A percentile compares a stretch with the other conserved stretches of the same genome.
phyloP scores from a whole-genome alignment of 2,888 invertebrate genomes.

The Mantis religiosa region DNA sequence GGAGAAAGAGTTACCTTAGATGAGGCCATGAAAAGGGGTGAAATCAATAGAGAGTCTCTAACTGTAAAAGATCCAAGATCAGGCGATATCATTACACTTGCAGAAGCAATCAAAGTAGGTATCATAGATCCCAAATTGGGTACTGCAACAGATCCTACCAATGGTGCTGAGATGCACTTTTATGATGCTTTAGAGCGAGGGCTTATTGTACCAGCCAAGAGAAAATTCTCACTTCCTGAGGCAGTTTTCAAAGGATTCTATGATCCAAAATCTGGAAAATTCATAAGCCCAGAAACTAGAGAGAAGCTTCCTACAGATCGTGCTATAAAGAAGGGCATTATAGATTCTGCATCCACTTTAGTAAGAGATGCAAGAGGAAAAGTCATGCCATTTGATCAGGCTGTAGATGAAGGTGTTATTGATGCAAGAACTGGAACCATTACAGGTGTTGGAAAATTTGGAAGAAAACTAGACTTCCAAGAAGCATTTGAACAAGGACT shows the following conservation, averaged over 20 bases:
- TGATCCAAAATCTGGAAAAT: conserved; percentile 77
- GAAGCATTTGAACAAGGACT: conserved; percentile 83
- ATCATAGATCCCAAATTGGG: conserved; percentile 77
- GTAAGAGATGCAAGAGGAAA: conserved; percentile 74
- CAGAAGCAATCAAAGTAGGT: conserved; percentile 71
- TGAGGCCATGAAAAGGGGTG: conserved; percentile 67
- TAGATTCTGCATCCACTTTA: conserved; percentile 81
- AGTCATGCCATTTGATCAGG: conserved; percentile 77
- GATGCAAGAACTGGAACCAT: conserved; percentile 72
- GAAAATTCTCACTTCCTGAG: conserved; percentile 78
- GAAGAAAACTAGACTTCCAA: conserved; percentile 63
- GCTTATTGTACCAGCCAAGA: conserved; percentile 74
- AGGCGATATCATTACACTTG: conserved; percentile 73
- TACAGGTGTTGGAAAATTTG: conserved; percentile 55
- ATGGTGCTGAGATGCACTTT: conserved; percentile 69
- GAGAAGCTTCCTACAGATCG: conserved; percentile 76
- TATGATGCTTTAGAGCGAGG: conserved; percentile 82
- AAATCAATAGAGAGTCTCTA: conserved; percentile 72
- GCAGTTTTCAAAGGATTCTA: conserved; percentile 90
- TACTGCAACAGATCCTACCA: conserved; percentile 70
- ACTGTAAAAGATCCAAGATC: conserved; percentile 76
- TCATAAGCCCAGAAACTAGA: conserved; percentile 73
- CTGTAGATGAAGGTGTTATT: conserved; percentile 71
- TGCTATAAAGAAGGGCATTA: conserved; percentile 77
- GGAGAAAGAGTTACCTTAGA: conserved; percentile 65